A percentile compares a stretch with the other conserved stretches of the same genome.
Conservation (phyloP, 2,113 vertebrate genomes). For the Mohoua ochrocephala region DNA sequence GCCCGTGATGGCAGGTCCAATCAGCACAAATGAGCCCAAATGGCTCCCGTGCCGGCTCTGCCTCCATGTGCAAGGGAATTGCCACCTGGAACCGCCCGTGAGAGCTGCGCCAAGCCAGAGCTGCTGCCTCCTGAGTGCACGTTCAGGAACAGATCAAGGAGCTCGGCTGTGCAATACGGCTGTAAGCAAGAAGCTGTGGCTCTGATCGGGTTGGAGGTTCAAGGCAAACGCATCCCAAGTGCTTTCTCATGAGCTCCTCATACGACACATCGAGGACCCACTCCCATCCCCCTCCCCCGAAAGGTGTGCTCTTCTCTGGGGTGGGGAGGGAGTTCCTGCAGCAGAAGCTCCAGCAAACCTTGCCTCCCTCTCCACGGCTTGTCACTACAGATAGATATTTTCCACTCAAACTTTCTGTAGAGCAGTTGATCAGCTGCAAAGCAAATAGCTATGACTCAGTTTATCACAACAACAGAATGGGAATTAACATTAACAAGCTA, state of each 20-base stretch:
- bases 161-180: accelerated
- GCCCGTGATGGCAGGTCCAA: not conserved
- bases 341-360: not conserved
- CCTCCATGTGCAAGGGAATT: not conserved
- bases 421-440: not conserved
- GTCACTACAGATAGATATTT: not conserved
- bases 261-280: accelerated
- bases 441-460: slow-evolving; percentile 8
- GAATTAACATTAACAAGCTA: slow-evolving; percentile 20
- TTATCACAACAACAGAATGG: slow-evolving; percentile 20
- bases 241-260: not conserved
- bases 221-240: not conserved
- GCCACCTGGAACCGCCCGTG: accelerated
- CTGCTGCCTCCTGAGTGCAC: not conserved
- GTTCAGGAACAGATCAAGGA: not conserved
- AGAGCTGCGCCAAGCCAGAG: not conserved
- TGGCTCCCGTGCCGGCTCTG: not conserved
- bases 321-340: not conserved
- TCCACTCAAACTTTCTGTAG: not conserved
- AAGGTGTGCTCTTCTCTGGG: not conserved
- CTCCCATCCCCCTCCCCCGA: not conserved
- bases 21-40: not conserved
- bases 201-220: not conserved
- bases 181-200: not conserved
- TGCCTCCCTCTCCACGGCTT: not conserved